A percentile compares a stretch with the other conserved stretches of the same genome.
Conservation (phyloP, 2,113 vertebrate species). For the Paedocypris sp. region DNA sequence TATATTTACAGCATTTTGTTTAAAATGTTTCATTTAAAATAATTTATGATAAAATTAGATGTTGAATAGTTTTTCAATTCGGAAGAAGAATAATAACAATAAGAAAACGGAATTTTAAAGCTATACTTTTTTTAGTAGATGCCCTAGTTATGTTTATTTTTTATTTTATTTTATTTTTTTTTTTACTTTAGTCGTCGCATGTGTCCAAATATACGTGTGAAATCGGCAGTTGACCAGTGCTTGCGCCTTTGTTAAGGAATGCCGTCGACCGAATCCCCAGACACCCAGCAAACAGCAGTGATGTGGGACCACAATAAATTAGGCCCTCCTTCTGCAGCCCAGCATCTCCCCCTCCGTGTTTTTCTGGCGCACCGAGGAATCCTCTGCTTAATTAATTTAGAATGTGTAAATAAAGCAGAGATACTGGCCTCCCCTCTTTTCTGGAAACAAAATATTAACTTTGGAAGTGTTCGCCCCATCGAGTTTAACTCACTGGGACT, state of each 20-base stretch:
- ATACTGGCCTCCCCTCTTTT: slow-evolving; percentile 60
- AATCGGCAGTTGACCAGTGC: slow-evolving; percentile 35
- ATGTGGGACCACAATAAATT: slow-evolving; percentile 53
- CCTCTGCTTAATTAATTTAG: slow-evolving; percentile 67
- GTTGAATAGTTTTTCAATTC: no score
- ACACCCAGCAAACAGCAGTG: slow-evolving; percentile 45
- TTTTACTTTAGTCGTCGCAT: no score
- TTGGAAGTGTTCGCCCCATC: slow-evolving; percentile 55
- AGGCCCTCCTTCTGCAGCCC: slow-evolving; percentile 44
- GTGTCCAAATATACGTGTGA: no score
- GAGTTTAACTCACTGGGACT: slow-evolving; percentile 43
- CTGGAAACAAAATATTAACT: slow-evolving; percentile 67
- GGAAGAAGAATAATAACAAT: no score
- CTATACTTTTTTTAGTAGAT: no score
- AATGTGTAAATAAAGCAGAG: slow-evolving; percentile 64
- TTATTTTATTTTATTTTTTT: no score
- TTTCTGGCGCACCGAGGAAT: slow-evolving; percentile 60
- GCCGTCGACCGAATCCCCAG: slow-evolving; percentile 41
- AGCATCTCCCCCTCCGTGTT: slow-evolving; percentile 50
- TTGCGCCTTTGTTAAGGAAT: slow-evolving; percentile 47
- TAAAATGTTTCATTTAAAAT: no score
- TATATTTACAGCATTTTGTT: no score
- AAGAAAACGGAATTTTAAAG: no score
- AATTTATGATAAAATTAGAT: no score
- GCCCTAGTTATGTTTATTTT: no score